Evolutionary conservation across 2,888 invertebrate genomes (phyloP).

Genomic region (Lypha dubia): DNA sequence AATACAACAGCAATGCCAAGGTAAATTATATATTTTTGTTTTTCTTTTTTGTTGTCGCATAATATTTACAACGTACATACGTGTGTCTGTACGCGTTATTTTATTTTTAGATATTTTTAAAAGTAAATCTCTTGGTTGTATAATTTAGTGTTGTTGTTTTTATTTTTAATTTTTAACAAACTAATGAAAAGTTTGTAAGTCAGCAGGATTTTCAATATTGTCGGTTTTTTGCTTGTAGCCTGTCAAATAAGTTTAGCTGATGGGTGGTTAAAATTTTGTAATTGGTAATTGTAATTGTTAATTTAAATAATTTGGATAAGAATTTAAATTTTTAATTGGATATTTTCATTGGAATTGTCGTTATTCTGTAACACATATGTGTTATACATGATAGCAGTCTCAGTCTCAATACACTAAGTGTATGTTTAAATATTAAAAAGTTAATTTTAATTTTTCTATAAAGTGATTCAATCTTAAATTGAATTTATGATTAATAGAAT

Average conservation of each 20-base stretch:
- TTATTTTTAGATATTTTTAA: not conserved
- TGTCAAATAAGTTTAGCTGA: not conserved
- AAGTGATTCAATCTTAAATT: too few species aligned
- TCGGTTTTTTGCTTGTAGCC: not conserved
- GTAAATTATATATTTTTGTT: too few species aligned
- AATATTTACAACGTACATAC: conserved; percentile 4
- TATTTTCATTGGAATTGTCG: too few species aligned
- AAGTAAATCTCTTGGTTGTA: not conserved
- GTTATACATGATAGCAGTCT: too few species aligned
- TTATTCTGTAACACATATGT: too few species aligned
- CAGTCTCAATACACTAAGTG: too few species aligned
- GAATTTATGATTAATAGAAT: too few species aligned
- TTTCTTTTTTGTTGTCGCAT: too few species aligned
- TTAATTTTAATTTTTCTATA: too few species aligned
- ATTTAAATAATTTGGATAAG: not conserved
- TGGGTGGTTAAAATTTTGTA: not conserved
- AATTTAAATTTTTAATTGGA: not conserved
- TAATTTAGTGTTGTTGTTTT: too few species aligned
- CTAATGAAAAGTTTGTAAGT: conserved; percentile 27
- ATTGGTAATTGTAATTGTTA: too few species aligned
- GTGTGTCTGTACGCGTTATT: not conserved
- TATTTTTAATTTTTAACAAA: not conserved
- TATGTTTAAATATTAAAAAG: too few species aligned
- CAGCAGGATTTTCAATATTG: not conserved
- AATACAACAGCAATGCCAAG: conserved; percentile 21